Evolutionary conservation across 2,113 vertebrate genomes (phyloP), one percentile per base, ranked within the genome.

Genomic region (Phaethon lepturus): DNA sequence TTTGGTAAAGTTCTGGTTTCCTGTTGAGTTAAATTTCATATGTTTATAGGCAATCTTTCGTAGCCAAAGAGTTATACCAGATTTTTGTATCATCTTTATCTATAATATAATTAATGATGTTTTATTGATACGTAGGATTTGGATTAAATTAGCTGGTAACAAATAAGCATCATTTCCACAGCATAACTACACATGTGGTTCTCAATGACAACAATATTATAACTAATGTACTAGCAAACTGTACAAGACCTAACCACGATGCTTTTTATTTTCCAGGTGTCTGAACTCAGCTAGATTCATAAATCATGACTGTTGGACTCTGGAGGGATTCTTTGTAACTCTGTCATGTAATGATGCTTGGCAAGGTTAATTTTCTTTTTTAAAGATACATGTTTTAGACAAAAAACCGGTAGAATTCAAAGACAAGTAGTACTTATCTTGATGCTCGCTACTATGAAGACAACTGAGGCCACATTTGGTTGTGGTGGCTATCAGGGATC

Each of bases 191-290:
- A 79, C 11, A 52, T 80, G 66, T 86, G 45, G 33, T 86, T 89
- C 87, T 82, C 69, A 90, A 66, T 80, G 83, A 71, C 86, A 94
- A 92, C 49, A 94, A 58, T 86, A 96, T 92, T 96, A 71, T 95
- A 96, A 97, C 93, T 93, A 91, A 97, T 94, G 86, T 97, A 87
- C 84, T 95, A 92, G 67, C 25, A 92, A 97, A 91, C 83, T 67
- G 53, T 73, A 88, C 74, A 95, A 90, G 96, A 93, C 75, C 95
- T 81, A 90, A 91, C 71, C 71, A 95, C 0, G 38, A 91, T 66
- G 71, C 42, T 95, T 95, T 95, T 95, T 93, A 94, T 97, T 97
- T 97, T 97, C 95, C 95, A 97, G 89, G 91, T 95, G 91, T 97
- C 96, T 96, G 93, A 97, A 92, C 78, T 92, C 77, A 86, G 72